Conservation (phyloP, 2,113 vertebrate species). For the Lophotis ruficrista region DNA sequence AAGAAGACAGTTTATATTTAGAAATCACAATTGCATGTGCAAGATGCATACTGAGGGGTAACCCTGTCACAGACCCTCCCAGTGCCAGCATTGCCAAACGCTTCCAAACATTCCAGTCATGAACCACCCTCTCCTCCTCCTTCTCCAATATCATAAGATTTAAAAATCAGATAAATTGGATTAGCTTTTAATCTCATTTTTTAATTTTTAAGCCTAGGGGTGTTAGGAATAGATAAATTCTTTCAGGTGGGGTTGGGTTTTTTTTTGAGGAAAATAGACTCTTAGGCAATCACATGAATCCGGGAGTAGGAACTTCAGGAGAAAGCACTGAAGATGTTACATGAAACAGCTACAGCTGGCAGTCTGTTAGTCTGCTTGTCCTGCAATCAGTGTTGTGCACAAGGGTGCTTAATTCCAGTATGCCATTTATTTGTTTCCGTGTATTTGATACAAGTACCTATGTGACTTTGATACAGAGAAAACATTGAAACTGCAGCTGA, state of each 20-base stretch:
- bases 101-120: neutral
- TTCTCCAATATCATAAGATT: neutral
- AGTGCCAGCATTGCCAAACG: neutral
- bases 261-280: neutral
- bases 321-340: neutral
- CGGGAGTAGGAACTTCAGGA: neutral
- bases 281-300: neutral
- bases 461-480: neutral
- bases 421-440: neutral
- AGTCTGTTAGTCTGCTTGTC: neutral
- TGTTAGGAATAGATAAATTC: neutral
- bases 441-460: neutral
- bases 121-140: neutral
- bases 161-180: constrained; percentile 6
- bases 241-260: neutral
- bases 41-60: neutral
- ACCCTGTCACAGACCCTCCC: neutral
- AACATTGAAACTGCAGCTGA: neutral
- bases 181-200: neutral
- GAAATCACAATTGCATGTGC: neutral
- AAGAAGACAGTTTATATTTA: constrained; percentile 10
- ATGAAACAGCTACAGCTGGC: neutral
- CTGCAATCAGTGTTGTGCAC: neutral
- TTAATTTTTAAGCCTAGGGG: neutral
- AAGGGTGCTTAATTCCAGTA: neutral